These are phyloP conservation scores for Hybognathus amarus DNA, from an alignment of 2,797 vertebrate species.

Conservation along the genomic window DNA sequence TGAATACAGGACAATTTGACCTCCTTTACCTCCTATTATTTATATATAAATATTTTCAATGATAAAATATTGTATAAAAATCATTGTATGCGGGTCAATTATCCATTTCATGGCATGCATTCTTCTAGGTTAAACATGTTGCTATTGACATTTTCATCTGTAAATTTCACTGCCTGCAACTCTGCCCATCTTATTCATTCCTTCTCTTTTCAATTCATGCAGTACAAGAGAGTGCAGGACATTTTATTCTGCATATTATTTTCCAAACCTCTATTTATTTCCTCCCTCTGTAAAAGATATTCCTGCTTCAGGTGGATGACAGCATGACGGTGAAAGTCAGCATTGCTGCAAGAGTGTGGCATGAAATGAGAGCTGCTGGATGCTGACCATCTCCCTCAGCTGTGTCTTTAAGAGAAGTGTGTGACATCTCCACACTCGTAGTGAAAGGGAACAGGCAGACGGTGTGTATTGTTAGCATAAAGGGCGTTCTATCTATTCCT, in stretches of 20 bases:
- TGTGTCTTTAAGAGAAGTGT: conserved; percentile 21
- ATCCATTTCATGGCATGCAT: no score
- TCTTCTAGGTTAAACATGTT: no score
- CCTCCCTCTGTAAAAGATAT: conserved; percentile 22
- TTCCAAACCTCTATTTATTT: conserved; percentile 48
- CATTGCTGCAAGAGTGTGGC: conserved; percentile 18
- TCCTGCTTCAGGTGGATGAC: conserved; percentile 28
- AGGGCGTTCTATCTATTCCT: conserved; percentile 15
- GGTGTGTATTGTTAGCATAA: conserved; percentile 35
- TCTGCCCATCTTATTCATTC: neutral
- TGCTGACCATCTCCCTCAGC: conserved; percentile 44
- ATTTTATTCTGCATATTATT: conserved; percentile 37
- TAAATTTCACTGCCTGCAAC: neutral
- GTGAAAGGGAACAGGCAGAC: conserved; percentile 30
- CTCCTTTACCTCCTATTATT: no score
- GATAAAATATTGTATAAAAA: no score
- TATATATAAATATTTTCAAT: no score
- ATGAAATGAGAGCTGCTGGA: conserved; percentile 42
- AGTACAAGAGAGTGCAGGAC: neutral
- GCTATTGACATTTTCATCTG: no score
- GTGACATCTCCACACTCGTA: conserved; percentile 18
- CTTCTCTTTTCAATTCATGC: neutral
- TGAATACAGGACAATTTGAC: neutral
- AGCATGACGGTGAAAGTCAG: conserved; percentile 21
- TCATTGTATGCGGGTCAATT: no score